Evolutionary conservation across 2,113 vertebrate species (phyloP).

Genomic region (Bubo blakistoni): DNA sequence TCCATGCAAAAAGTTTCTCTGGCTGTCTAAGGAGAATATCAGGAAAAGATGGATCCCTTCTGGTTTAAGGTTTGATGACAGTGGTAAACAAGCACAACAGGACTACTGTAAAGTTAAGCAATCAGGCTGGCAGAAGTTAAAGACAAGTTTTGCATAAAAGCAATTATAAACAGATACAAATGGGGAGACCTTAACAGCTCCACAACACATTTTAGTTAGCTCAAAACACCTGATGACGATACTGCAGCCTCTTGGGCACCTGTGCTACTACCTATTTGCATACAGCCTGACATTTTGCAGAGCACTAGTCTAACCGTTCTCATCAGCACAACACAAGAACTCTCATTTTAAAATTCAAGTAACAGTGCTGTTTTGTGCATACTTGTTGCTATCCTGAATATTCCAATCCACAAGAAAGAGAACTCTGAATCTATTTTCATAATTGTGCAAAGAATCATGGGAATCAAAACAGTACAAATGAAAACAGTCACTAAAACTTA

Average conservation of each 20-base stretch:
- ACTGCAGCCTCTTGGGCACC: neutral
- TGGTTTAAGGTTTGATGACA: neutral
- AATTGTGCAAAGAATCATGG: neutral
- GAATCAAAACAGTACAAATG: neutral
- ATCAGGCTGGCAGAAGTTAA: neutral
- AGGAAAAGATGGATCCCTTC: neutral
- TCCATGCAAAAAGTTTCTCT: neutral
- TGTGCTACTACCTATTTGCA: neutral
- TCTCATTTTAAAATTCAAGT: neutral
- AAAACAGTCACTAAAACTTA: neutral
- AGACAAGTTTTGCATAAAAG: neutral
- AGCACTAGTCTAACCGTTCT: neutral
- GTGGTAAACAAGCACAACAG: rapidly evolving
- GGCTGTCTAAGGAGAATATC: neutral
- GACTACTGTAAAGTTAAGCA: neutral
- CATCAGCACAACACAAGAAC: neutral
- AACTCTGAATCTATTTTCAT: neutral
- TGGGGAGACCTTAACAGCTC: neutral
- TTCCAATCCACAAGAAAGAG: neutral
- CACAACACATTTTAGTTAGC: neutral
- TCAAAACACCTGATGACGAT: neutral
- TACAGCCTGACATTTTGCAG: neutral
- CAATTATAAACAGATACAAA: neutral
- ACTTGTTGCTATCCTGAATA: neutral
- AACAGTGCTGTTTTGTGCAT: neutral